Evolutionary conservation across 1,140 invertebrate genomes (phyloP).

Genomic region (Pogonomyrmex californicus): DNA sequence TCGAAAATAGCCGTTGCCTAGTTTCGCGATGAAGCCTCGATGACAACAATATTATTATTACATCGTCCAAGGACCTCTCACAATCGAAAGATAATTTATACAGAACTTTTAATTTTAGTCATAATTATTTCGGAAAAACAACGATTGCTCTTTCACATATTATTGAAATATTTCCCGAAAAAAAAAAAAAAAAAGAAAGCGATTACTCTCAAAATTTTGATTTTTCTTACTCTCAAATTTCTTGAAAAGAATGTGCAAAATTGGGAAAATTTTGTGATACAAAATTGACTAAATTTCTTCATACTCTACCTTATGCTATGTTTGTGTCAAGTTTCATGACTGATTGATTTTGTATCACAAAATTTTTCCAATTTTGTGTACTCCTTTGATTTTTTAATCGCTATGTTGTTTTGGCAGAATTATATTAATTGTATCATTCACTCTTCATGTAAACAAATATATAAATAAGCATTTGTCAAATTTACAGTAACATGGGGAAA

Average conservation of each 20-base stretch:
- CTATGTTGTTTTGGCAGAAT: neutral
- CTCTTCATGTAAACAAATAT: neutral
- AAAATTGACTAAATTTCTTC: no score
- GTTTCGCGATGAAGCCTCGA: constrained; percentile 51
- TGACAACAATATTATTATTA: constrained; percentile 69
- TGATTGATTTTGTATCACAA: no score
- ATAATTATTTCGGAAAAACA: neutral
- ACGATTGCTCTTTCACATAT: neutral
- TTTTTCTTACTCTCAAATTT: neutral
- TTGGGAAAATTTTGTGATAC: no score
- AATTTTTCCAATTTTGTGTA: neutral
- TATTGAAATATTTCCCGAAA: neutral
- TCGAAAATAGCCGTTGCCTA: constrained; percentile 70
- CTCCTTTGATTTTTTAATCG: neutral
- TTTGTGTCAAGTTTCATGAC: no score
- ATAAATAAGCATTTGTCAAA: neutral
- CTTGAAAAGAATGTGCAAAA: no score
- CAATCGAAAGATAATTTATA: constrained; percentile 25
- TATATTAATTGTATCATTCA: neutral
- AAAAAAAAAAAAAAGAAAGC: neutral
- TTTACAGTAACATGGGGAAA: neutral
- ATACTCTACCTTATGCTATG: no score
- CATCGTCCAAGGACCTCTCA: constrained; percentile 15
- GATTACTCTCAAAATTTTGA: neutral
- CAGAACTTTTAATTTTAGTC: constrained; percentile 25